These are phyloP conservation scores for Resseliella maxima DNA, from an alignment of 2,888 invertebrate genomes.

Conservation along the genomic window DNA sequence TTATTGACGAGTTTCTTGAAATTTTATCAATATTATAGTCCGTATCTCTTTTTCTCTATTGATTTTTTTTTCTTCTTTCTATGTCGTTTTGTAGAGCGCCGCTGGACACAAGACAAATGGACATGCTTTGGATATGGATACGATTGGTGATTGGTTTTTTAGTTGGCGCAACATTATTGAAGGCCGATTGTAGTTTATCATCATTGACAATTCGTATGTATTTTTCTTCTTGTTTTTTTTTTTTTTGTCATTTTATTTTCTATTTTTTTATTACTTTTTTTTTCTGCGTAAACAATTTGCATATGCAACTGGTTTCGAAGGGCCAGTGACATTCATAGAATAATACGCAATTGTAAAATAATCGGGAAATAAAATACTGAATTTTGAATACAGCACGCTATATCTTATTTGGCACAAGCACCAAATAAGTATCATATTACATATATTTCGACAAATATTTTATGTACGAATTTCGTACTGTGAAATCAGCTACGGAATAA, in stretches of 20 bases:
- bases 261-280: not conserved
- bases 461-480: not conserved
- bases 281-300: no score
- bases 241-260: not conserved
- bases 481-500: no score
- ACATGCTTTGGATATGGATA: not conserved
- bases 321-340: no score
- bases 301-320: no score
- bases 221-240: not conserved
- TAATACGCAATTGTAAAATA: no score
- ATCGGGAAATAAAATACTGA: no score
- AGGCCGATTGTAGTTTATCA: not conserved
- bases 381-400: no score
- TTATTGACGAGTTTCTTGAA: no score
- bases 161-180: not conserved
- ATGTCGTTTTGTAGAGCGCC: not conserved
- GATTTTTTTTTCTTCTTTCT: no score
- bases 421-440: not conserved
- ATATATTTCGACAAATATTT: not conserved
- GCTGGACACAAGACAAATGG: not conserved
- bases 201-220: not conserved
- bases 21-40: no score
- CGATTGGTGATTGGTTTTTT: not conserved
- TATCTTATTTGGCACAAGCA: not conserved
- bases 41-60: no score